Evolutionary conservation across 2,888 invertebrate genomes (phyloP), one percentile per base, ranked within the genome.

Genomic region (Drosophila maculinotata): DNA sequence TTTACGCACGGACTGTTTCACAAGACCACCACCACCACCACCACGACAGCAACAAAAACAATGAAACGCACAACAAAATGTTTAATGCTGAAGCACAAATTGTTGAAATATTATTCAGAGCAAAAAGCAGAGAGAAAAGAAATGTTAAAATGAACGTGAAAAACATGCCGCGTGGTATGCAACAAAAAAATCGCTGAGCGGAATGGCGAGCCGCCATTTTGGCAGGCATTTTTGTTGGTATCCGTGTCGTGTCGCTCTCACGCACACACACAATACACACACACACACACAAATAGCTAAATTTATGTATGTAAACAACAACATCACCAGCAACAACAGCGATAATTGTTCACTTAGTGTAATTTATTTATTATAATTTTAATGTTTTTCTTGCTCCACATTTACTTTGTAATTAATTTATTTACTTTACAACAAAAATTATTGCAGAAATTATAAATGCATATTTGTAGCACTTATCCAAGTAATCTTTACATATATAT

Each of bases 341-440:
- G 56, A 79, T 42, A 63, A 84, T 66, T 81, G 84, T 86, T 77
- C 72, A 87, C 65, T 72, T 87, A 85, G 82, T 76, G 77, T 87
- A 88, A 87, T 89, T 79, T 85, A 88, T 78, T 83, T 79, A 88
- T 81, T 80, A 72, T 83, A 83, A 78, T 88, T 79, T 80, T 75
- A 84, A 77, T 58, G n/a, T 70, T 73, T 76, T 59, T 74, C 78
- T 78, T 64, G 64, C 69, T 69, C 65, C 73, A 67, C 65, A 62
- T 77, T 69, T 76, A 76, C 57, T 68, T 68, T 71, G 86, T 86
- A 77, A 83, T 71, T 79, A 73, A 79, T 70, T 77, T 65, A 71
- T 79, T 76, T 48, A 69, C 68, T 60, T 10, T 57, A 30, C 54
- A 44, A 28, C n/a, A 38, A 54, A 14, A 56, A 23, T 17, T 14